Evolutionary conservation across 2,797 vertebrate species (phyloP).

Genomic region (Lepidocolaptes lacrymiger): DNA sequence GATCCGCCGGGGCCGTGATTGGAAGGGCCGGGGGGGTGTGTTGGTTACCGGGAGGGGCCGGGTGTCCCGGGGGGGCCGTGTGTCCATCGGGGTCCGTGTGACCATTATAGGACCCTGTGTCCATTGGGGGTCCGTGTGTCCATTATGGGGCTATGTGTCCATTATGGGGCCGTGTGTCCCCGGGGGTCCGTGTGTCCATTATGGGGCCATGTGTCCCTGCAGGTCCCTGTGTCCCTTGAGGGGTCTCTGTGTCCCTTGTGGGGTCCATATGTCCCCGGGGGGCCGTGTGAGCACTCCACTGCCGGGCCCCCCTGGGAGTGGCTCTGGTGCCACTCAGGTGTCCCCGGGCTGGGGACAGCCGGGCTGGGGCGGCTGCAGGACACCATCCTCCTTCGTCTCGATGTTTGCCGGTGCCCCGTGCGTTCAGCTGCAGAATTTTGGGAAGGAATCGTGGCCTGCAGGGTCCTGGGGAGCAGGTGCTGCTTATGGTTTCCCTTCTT

Average conservation of each 20-base stretch:
- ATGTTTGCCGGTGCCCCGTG: rapidly evolving
- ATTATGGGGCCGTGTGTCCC: no score
- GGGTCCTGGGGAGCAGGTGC: not conserved
- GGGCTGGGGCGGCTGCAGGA: not conserved
- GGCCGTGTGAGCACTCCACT: not conserved
- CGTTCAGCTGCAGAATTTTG: rapidly evolving
- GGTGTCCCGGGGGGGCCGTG: no score
- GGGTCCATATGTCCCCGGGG: no score
- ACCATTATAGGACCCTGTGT: no score
- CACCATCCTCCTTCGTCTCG: rapidly evolving
- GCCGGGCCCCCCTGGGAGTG: no score
- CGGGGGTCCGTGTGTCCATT: no score
- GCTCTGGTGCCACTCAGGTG: not conserved
- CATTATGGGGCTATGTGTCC: no score
- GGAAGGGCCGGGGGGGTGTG: not conserved
- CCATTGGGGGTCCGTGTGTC: no score
- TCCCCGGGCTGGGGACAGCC: not conserved
- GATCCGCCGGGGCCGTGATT: not conserved
- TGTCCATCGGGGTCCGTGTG: no score
- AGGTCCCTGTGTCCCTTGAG: no score
- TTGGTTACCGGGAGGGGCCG: not conserved
- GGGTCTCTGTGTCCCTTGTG: no score
- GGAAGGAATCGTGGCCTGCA: not conserved
- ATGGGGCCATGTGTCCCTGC: no score
- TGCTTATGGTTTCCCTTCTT: rapidly evolving